Percentiles rank a stretch among this genome's conserved stretches.
These are phyloP conservation scores for Stegodyphus mimosarum DNA, from an alignment of 1,140 invertebrate species.

Conservation along the genomic window DNA sequence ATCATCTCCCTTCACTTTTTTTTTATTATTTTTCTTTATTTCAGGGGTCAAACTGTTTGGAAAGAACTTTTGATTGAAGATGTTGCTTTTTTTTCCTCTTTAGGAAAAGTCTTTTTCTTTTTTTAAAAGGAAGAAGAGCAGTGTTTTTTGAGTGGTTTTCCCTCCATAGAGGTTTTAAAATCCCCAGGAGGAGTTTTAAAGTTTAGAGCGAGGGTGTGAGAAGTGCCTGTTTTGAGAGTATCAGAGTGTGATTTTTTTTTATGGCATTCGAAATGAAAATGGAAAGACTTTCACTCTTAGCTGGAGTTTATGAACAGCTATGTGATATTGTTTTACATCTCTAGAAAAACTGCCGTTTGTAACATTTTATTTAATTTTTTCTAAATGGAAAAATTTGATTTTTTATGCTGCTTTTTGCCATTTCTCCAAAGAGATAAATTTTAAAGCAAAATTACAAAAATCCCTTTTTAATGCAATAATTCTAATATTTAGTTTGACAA, in stretches of 20 bases:
- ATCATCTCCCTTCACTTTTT: conserved; percentile 5
- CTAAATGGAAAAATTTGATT: no score
- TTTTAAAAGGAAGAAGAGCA: background rate
- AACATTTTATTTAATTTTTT: no score
- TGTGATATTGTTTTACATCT: no score
- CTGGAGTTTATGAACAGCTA: background rate
- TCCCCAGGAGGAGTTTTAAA: conserved; percentile 55
- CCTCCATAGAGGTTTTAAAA: conserved; percentile 26
- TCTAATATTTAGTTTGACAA: no score
- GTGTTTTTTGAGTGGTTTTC: conserved; percentile 23
- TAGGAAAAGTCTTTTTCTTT: background rate
- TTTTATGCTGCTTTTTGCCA: no score
- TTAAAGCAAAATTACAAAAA: no score
- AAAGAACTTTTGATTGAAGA: conserved; percentile 58
- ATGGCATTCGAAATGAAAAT: conserved; percentile 52
- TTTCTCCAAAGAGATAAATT: no score
- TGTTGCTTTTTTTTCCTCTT: conserved; percentile 26
- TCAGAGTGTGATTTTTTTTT: conserved; percentile 39
- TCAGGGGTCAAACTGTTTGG: conserved; percentile 55
- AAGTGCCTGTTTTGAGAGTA: conserved; percentile 22
- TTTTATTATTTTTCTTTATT: conserved; percentile 23
- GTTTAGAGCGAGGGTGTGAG: conserved; percentile 45
- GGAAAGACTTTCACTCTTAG: background rate
- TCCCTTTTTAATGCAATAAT: no score
- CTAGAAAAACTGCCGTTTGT: no score